Base-by-base conservation (phyloP, 1,140 invertebrate genomes). In the Zaprionus taronus region DNA sequence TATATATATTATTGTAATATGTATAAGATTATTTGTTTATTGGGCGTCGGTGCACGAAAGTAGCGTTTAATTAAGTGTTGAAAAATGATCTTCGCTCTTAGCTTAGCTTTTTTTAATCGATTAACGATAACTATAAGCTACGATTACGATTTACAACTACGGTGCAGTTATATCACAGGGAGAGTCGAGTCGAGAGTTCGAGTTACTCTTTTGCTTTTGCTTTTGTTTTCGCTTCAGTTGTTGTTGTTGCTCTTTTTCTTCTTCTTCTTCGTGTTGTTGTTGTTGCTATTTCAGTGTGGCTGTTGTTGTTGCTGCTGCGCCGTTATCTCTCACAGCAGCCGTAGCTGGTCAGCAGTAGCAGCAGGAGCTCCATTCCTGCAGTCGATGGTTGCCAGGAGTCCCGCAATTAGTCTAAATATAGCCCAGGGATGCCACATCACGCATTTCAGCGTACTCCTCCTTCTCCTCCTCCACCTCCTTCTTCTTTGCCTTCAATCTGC, bases 161-260 rank as follows among this genome's bases (percentile, higher is more conserved):
- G 84, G 87, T 91, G 89, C 89, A 91, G 84, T 90, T 90, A 81
- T 91, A 91, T 91, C 89, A 91, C 89, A 91, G 89, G 89, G 87
- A 76, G 77, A 89, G 82, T 91, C 86, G 83, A 86, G 83, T 70
- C 31, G 38, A 41, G 38, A 41, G 38, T n/a, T n/a, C n/a, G 41
- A 66, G 14, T 68, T 36, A 73, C 44, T 49, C 65, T 61, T 64
- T 64, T 66, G 34, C 57, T 71, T 70, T 55, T 15, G 47, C 15
- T 73, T 64, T 71, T 65, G 53, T 31, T 71, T 70, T 55, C 15
- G 47, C 15, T 73, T 64, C 62, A 57, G 41, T 31, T 72, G 36
- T 65, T 65, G 60, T 63, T 73, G 62, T 22, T 22, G 2, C 67
- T 82, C 24, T 53, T 77, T 65, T 73, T 65, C 56, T 80, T 58